Evolutionary conservation across 2,888 invertebrate species (phyloP), one percentile per base, ranked within the genome.

Genomic region (Uloborus plumipes): DNA sequence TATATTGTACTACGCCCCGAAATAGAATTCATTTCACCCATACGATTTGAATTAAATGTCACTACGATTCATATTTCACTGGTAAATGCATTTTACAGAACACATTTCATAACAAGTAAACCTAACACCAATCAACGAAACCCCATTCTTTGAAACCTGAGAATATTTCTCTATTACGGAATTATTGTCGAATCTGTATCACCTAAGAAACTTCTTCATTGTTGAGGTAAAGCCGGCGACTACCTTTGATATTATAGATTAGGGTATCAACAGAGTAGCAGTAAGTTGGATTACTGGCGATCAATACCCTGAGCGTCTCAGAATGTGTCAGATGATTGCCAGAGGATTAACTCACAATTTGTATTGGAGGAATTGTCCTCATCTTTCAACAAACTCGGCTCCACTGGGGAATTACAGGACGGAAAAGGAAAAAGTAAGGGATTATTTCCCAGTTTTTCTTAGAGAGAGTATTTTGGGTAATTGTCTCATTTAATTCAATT

Each of bases 161-260:
- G 22, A 22, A 13, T 26, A 9, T 53, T n/a, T 18, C 53, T 53
- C 53, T 53, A 53, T 11, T 53, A 3, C 53, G 18, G 18, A 53
- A 18, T n/a, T n/a, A n/a, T 16, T 16, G n/a, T 53, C 16, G n/a
- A n/a, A 53, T 53, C 18, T 53, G 16, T n/a, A 53, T 53, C 18
- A n/a, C 53, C 53, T 53, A 18, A 53, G 53, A 53, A 53, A 18
- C 53, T n/a, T 53, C 53, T 3, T 53, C 53, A 53, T 53, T 18
- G n/a, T 26, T 26, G 26, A 4, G 26, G 26, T 26, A 26, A 26
- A 26, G 26, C 26, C 26, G 26, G 20, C 49, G 58, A 47, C 69
- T 55, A 69, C 59, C 59, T 71, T 71, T 49, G 59, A 49, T 71
- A 59, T 71, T 71, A 71, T 71, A 59, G 59, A 71, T 59, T 58